Evolutionary conservation across 2,113 vertebrate species (phyloP).

Genomic region (Rutilus rutilus): DNA sequence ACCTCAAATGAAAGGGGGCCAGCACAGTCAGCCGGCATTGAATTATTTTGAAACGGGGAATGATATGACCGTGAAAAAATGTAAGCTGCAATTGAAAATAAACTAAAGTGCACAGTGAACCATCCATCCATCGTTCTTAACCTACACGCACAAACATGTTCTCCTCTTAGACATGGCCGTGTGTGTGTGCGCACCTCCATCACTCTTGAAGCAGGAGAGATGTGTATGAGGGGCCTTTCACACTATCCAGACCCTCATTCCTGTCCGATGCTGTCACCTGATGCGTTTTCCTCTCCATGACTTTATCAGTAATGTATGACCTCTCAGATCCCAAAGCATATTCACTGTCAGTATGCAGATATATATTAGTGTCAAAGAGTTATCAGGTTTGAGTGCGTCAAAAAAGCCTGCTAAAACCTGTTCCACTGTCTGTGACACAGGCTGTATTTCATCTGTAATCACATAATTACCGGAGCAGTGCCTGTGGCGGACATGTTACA

Average conservation of each 20-base stretch:
- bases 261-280: conserved; percentile 76
- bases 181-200: conserved; percentile 25
- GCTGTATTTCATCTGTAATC: conserved; percentile 62
- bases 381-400: conserved; percentile 21
- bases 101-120: conserved; percentile 58
- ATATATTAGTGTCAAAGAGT: conserved; percentile 43
- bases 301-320: conserved; percentile 75
- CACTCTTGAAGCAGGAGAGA: conserved; percentile 20
- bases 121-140: conserved; percentile 32
- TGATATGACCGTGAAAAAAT: conserved; percentile 74
- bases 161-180: conserved; percentile 9
- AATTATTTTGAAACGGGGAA: conserved; percentile 70
- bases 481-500: conserved; percentile 57
- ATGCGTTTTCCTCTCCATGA: conserved; percentile 70
- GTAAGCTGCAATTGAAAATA: conserved; percentile 75
- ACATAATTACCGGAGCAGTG: conserved; percentile 50
- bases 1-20: conserved; percentile 71
- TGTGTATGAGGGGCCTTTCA: conserved; percentile 68
- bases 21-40: conserved; percentile 65
- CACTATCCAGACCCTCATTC: conserved; percentile 76
- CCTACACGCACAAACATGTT: conserved; percentile 32
- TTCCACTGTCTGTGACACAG: conserved; percentile 10
- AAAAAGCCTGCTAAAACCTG: conserved; percentile 52
- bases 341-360: not conserved
- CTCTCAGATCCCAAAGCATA: conserved; percentile 58